phyloP scores from a whole-genome alignment of 2,113 vertebrate genomes.

The Notechis scutatus region DNA sequence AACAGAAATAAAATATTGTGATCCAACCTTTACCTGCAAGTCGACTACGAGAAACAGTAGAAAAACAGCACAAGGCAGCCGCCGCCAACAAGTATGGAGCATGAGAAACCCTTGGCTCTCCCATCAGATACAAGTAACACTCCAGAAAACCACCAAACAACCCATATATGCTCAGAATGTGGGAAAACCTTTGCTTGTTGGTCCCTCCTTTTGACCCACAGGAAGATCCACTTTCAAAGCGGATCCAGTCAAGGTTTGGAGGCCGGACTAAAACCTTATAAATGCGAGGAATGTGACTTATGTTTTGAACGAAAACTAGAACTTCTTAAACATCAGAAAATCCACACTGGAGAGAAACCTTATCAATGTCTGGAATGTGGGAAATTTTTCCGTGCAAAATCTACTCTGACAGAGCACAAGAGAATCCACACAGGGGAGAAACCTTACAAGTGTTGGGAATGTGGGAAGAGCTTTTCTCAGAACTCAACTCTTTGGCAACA shows the following conservation, averaged over 20 bases:
- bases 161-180: not conserved
- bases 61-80: not conserved
- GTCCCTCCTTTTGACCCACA: not conserved
- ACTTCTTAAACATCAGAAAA: not conserved
- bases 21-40: not conserved
- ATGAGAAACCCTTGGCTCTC: not conserved
- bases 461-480: not conserved
- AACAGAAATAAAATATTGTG: not conserved
- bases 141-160: not conserved
- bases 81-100: not conserved
- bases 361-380: not conserved
- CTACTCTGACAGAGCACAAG: fast-evolving
- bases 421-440: not conserved
- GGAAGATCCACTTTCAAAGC: not conserved
- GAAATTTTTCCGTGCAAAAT: not conserved
- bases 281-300: not conserved
- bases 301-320: not conserved
- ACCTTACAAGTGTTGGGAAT: not conserved
- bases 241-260: not conserved
- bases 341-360: not conserved
- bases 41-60: not conserved
- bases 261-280: not conserved
- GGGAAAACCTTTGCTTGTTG: not conserved
- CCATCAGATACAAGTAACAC: not conserved
- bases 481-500: fast-evolving